These are phyloP conservation scores for Acanthopleura granulata DNA, from an alignment of 2,888 invertebrate genomes.

Conservation along the genomic window DNA sequence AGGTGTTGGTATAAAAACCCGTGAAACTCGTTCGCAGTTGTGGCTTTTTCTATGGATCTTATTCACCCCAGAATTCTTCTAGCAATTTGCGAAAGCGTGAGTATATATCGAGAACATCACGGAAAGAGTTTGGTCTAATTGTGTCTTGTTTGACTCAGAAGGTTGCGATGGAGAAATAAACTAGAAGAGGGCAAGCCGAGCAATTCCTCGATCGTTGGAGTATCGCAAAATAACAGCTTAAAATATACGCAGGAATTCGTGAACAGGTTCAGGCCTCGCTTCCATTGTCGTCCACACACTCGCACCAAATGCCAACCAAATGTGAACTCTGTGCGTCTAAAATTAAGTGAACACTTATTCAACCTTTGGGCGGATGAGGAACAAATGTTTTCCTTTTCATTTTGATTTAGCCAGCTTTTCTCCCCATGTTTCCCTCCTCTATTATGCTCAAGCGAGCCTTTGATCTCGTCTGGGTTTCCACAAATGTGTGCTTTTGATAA, in stretches of 20 bases:
- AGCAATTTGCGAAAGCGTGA: no score
- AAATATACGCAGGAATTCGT: neutral
- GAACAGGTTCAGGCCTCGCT: neutral
- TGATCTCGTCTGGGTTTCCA: neutral
- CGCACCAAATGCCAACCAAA: constrained; percentile 13
- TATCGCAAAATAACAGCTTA: constrained; percentile 12
- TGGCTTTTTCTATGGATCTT: no score
- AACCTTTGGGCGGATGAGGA: constrained; percentile 15
- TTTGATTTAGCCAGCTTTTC: neutral
- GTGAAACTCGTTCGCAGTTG: no score
- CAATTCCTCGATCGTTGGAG: neutral
- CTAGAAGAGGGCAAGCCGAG: no score
- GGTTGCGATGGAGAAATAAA: no score
- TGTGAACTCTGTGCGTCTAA: neutral
- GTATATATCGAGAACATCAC: no score
- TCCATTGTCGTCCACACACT: neutral
- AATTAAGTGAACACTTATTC: constrained; percentile 16
- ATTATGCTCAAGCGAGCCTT: neutral
- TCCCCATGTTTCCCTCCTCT: neutral
- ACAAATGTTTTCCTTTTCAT: constrained; percentile 3
- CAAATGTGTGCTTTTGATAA: neutral
- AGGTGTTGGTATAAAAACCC: neutral
- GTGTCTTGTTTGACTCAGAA: no score
- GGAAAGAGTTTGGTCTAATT: no score
- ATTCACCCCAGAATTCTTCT: no score